These are phyloP conservation scores for Loxodonta africana DNA, from an alignment of 2,113 vertebrate genomes.

Conservation along the genomic window DNA sequence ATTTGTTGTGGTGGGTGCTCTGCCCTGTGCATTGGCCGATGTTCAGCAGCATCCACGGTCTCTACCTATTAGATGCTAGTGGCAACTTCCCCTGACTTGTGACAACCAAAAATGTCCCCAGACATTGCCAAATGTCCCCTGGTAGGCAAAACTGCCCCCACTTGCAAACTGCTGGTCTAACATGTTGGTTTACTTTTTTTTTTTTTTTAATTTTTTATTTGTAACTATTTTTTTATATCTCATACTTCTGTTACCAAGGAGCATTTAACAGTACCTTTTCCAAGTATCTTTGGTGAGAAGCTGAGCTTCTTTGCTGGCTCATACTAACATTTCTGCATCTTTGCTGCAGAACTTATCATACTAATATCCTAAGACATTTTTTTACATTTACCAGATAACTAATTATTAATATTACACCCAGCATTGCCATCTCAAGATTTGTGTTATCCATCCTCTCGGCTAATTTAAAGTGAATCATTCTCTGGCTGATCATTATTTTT, in stretches of 20 bases:
- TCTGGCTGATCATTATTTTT: not conserved
- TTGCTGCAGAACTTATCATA: not conserved
- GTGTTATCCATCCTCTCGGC: not conserved
- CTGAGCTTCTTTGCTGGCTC: not conserved
- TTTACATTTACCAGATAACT: not conserved
- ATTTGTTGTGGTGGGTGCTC: not conserved
- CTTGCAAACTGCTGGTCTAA: not conserved
- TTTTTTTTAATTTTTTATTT: not conserved
- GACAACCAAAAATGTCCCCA: not conserved
- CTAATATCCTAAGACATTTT: not conserved
- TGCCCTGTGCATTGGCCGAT: too few relatives aligned
- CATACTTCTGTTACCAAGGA: not conserved
- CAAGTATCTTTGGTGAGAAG: not conserved
- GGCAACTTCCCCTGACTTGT: fast-evolving
- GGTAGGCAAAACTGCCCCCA: not conserved
- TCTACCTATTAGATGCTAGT: not conserved
- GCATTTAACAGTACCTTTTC: not conserved
- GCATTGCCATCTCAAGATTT: not conserved
- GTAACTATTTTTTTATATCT: not conserved
- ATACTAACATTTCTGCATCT: not conserved
- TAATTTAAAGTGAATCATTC: not conserved
- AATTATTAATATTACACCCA: not conserved
- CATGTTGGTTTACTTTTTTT: not conserved
- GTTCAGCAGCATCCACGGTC: not conserved
- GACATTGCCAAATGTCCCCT: not conserved